Conservation (phyloP, 2,888 invertebrate species). For the Acleris literana region DNA sequence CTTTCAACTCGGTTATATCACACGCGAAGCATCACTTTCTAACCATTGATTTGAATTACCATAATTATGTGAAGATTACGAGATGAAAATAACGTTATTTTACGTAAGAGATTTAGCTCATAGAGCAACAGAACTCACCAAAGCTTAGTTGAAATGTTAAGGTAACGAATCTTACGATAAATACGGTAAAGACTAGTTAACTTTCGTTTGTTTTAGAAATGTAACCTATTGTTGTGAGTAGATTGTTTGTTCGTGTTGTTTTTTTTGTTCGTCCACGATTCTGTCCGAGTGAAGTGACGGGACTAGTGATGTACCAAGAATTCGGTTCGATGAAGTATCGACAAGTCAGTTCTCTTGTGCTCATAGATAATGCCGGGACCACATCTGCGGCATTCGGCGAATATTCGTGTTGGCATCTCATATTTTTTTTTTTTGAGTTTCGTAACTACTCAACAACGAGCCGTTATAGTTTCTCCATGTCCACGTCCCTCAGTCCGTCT, state of each 20-base stretch:
- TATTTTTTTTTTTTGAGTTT: no score
- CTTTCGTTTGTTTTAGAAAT: constrained; percentile 2
- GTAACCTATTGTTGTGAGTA: constrained; percentile 10
- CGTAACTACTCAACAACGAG: no score
- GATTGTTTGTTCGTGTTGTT: constrained; percentile 3
- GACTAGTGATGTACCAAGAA: background rate
- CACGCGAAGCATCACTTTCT: constrained; percentile 64
- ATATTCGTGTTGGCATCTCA: no score
- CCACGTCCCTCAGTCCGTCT: no score
- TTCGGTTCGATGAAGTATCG: background rate
- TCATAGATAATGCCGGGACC: no score
- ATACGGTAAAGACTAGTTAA: background rate
- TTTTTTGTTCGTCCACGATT: background rate
- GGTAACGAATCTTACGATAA: background rate
- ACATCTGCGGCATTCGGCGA: no score
- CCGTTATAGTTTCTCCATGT: no score
- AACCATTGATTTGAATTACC: constrained; percentile 48
- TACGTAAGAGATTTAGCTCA: constrained; percentile 22
- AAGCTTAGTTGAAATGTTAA: background rate
- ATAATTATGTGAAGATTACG: constrained; percentile 41
- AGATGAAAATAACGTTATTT: constrained; percentile 26
- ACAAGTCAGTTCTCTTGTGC: background rate
- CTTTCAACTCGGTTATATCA: constrained; percentile 75
- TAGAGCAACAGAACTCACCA: constrained; percentile 10
- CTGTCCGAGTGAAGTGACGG: background rate